These are phyloP conservation scores for Caranx melampygus DNA, from an alignment of 2,113 vertebrate genomes.

Conservation along the genomic window DNA sequence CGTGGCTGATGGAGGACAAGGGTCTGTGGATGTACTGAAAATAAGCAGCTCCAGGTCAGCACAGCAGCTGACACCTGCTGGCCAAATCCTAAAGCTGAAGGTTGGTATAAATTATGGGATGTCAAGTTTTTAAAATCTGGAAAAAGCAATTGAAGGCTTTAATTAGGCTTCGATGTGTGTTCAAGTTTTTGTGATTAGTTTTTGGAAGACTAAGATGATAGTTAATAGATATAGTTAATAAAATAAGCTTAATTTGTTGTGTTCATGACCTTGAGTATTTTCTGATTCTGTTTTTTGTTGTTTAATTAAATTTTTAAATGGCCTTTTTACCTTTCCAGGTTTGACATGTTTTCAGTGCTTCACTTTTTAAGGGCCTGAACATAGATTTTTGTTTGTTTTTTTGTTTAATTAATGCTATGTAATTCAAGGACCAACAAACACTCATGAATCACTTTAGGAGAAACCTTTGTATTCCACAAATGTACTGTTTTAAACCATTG, in stretches of 20 bases:
- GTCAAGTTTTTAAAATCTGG: too few species aligned
- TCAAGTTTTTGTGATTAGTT: not conserved
- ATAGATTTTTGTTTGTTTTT: not conserved
- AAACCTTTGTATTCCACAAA: not conserved
- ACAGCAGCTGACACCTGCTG: slow-evolving; percentile 71
- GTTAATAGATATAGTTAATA: too few species aligned
- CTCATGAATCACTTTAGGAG: too few species aligned
- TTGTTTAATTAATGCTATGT: too few species aligned
- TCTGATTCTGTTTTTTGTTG: too few species aligned
- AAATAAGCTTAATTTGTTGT: not conserved
- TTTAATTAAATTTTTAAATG: too few species aligned
- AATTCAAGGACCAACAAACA: not conserved
- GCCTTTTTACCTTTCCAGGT: too few species aligned
- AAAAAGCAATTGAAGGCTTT: not conserved
- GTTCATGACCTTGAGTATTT: too few species aligned
- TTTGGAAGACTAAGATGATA: not conserved
- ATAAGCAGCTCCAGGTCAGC: slow-evolving; percentile 75
- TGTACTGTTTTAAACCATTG: not conserved
- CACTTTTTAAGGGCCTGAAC: not conserved
- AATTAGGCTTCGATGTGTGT: not conserved
- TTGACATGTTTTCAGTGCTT: not conserved
- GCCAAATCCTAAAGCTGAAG: slow-evolving; percentile 77
- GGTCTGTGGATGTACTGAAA: slow-evolving; percentile 82
- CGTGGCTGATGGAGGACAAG: slow-evolving; percentile 80
- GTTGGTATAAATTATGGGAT: slow-evolving; percentile 23